phyloP scores from a whole-genome alignment of 2,797 vertebrate species.

The Ciconia nigra region DNA sequence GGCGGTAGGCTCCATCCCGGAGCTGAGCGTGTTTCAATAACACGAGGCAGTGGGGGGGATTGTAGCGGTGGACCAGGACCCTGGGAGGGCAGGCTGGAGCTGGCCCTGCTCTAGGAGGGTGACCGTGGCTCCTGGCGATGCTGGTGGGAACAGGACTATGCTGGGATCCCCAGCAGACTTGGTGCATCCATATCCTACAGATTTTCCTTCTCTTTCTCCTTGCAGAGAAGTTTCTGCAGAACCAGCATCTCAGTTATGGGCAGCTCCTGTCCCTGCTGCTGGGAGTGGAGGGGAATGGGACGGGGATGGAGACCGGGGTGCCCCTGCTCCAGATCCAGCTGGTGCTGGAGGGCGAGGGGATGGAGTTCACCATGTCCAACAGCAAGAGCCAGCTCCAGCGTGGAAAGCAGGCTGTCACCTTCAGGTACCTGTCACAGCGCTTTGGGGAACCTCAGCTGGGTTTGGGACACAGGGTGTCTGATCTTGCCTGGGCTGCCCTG shows the following conservation, averaged over 20 bases:
- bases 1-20: neutral
- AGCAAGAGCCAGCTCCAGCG: neutral
- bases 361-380: constrained; percentile 62
- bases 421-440: constrained; percentile 70
- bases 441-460: neutral
- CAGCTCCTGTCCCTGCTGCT: constrained; percentile 83
- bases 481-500: neutral
- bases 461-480: neutral
- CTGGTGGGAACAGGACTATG: neutral
- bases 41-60: rapidly evolving
- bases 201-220: neutral
- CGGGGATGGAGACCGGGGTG: neutral
- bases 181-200: neutral
- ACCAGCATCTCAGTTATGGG: constrained; percentile 84
- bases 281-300: constrained; percentile 44
- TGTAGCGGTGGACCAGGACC: rapidly evolving
- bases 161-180: neutral
- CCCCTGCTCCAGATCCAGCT: constrained; percentile 69
- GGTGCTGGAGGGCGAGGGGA: constrained; percentile 80
- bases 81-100: neutral
- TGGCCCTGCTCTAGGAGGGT: neutral
- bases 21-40: neutral
- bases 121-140: neutral
- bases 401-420: constrained; percentile 54
- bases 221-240: constrained; percentile 85